Conservation (phyloP, 2,888 invertebrate species). For the Spisula subtruncata region DNA sequence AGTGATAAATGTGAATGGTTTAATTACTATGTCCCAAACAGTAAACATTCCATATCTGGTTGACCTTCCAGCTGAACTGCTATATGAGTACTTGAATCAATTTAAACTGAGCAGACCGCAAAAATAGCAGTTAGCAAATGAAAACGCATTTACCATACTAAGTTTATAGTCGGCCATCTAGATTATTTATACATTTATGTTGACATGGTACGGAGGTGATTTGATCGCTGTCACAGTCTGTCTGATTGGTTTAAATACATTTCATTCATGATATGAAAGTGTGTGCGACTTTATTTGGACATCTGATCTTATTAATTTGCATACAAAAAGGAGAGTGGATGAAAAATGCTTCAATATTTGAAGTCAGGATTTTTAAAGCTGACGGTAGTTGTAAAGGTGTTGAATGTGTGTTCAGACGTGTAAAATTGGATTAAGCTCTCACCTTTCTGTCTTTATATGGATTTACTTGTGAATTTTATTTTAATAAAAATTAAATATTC, state of each 20-base stretch:
- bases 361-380: constrained; percentile 29
- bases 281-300: constrained; percentile 33
- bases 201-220: constrained; percentile 23
- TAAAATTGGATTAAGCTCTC: background rate
- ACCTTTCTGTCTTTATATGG: background rate
- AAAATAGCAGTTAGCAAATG: background rate
- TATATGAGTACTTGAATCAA: background rate
- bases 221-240: background rate
- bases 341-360: constrained; percentile 25
- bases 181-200: constrained; percentile 3
- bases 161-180: background rate
- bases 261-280: constrained; percentile 36
- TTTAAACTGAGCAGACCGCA: constrained; percentile 2
- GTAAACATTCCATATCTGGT: background rate
- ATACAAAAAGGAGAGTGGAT: constrained; percentile 33
- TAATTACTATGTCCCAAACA: background rate
- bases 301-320: constrained; percentile 36
- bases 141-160: background rate
- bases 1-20: constrained; percentile 2
- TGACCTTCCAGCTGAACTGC: background rate
- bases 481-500: constrained; percentile 4
- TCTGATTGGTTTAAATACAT: constrained; percentile 26
- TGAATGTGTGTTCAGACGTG: background rate
- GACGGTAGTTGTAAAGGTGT: background rate
- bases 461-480: constrained; percentile 11